Evolutionary conservation across 1,140 invertebrate species (phyloP).

Genomic region (Aphaenogaster rudis): DNA sequence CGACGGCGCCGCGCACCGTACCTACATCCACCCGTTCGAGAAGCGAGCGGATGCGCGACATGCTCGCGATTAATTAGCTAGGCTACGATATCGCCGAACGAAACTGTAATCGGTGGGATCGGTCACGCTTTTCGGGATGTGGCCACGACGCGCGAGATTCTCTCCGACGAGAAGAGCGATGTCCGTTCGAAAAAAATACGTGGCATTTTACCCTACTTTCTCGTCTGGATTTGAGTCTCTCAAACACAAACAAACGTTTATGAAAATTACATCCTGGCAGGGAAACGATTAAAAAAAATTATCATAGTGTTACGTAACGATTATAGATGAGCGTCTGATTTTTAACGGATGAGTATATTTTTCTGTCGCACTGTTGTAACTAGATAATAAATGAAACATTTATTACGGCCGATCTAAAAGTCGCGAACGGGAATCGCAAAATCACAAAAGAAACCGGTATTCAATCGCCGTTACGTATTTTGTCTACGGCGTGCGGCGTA

Average conservation of each 20-base stretch:
- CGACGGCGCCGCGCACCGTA: conserved; percentile 36
- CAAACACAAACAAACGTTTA: too few species aligned
- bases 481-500: conserved; percentile 23
- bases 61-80: conserved; percentile 85
- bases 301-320: neutral
- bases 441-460: conserved; percentile 40
- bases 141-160: conserved; percentile 55
- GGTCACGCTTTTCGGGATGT: conserved; percentile 80
- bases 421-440: conserved; percentile 4
- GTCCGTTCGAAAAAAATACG: neutral
- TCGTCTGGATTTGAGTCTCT: neutral
- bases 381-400: conserved; percentile 39
- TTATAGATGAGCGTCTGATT: neutral
- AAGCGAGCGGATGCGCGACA: conserved; percentile 72
- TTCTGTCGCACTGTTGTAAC: neutral
- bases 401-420: conserved; percentile 1
- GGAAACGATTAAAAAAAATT: neutral
- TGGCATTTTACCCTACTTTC: neutral
- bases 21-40: neutral
- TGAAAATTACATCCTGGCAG: neutral
- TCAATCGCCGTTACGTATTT: conserved; percentile 57
- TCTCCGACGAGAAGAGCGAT: neutral
- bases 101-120: conserved; percentile 79
- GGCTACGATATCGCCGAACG: conserved; percentile 73
- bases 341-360: neutral